Percentiles rank a stretch among this genome's conserved stretches.
These are phyloP conservation scores for Syrphus vitripennis DNA, from an alignment of 2,888 invertebrate species.

Conservation along the genomic window DNA sequence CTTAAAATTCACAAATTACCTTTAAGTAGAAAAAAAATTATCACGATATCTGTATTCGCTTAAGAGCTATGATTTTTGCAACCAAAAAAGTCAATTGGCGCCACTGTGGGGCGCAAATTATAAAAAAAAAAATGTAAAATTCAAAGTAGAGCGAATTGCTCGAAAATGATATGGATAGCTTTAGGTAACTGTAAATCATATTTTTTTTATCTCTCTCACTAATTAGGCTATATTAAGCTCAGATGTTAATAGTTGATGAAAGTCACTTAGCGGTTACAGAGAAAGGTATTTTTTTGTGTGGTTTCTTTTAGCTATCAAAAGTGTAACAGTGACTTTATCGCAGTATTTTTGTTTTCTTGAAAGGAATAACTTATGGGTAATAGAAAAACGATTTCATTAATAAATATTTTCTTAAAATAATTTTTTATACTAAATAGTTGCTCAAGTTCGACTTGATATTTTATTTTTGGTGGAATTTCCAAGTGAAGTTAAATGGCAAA, in stretches of 20 bases:
- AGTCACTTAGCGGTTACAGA: neutral
- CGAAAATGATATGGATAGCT: neutral
- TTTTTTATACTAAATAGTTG: neutral
- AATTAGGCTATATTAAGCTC: neutral
- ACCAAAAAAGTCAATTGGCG: too few relatives aligned
- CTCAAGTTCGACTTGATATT: neutral
- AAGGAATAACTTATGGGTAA: neutral
- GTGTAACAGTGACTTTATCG: neutral
- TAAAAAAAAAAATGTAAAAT: neutral
- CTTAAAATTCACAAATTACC: too few relatives aligned
- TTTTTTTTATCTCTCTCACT: neutral
- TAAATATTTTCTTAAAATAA: too few relatives aligned
- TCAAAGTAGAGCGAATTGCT: neutral
- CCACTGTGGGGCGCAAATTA: too few relatives aligned
- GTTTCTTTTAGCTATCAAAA: neutral
- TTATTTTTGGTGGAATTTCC: neutral
- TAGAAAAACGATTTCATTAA: neutral
- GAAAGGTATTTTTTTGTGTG: neutral
- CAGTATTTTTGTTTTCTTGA: neutral
- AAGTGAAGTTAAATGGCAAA: neutral
- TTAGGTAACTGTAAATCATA: too few relatives aligned
- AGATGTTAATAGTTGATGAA: neutral
- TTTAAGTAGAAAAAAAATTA: too few relatives aligned
- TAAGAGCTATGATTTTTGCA: too few relatives aligned
- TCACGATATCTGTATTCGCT: too few relatives aligned